phyloP scores from a whole-genome alignment of 30 jellyfish, hydroid and myxozoan genomes.

The Rhopilema esculentum region DNA sequence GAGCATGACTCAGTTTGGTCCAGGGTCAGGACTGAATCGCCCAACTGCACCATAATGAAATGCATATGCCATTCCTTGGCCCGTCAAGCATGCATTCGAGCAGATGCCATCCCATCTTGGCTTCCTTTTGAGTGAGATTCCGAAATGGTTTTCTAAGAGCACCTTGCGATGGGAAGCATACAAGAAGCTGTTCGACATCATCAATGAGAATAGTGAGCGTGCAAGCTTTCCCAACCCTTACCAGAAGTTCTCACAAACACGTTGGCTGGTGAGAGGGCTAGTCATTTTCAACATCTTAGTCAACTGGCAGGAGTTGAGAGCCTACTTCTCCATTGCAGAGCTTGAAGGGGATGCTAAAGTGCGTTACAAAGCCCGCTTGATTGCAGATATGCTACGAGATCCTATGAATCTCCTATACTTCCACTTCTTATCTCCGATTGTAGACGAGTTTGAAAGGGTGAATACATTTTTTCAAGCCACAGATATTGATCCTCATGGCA shows the following conservation, averaged over 20 bases:
- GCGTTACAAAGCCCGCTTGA: constrained; percentile 68
- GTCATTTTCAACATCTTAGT: constrained; percentile 65
- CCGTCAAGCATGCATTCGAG: constrained; percentile 64
- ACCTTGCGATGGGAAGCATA: constrained; percentile 61
- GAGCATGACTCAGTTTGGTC: constrained; percentile 61
- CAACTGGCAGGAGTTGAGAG: constrained; percentile 73
- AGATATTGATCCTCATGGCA: constrained; percentile 65
- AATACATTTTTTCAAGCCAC: constrained; percentile 72
- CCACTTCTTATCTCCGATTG: constrained; percentile 69
- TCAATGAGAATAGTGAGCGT: constrained; percentile 48
- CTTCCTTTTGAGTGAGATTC: constrained; percentile 42
- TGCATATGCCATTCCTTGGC: constrained; percentile 85
- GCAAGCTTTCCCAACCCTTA: constrained; percentile 50
- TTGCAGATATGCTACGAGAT: constrained; percentile 70
- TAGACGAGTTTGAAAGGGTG: no score
- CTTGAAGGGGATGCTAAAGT: constrained; percentile 26
- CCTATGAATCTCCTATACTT: constrained; percentile 63
- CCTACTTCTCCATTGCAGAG: constrained; percentile 74
- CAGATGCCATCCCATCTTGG: constrained; percentile 76
- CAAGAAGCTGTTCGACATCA: constrained; percentile 55
- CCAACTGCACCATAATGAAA: constrained; percentile 57
- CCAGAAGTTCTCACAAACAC: constrained; percentile 62
- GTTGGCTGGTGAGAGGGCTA: constrained; percentile 81
- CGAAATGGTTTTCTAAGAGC: constrained; percentile 82
- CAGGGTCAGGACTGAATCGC: constrained; percentile 53